Evolutionary conservation across 2,888 invertebrate species (phyloP).

Genomic region (Argyra leucocephala): DNA sequence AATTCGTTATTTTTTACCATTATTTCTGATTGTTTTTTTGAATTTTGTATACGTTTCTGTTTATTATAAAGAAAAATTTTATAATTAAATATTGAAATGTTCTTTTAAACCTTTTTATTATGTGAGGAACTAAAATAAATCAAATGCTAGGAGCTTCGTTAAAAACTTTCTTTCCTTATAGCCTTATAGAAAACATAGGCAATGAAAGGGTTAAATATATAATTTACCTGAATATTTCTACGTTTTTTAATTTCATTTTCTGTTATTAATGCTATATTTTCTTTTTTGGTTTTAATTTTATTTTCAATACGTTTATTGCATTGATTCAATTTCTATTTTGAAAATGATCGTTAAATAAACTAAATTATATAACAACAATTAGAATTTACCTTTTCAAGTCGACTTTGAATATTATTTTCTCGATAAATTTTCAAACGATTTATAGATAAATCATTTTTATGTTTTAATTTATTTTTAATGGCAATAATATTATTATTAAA

Average conservation of each 20-base stretch:
- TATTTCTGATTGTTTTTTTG: no score
- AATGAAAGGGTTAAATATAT: no score
- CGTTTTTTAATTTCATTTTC: conserved; percentile 12
- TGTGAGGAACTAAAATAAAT: no score
- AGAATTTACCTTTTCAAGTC: conserved; percentile 19
- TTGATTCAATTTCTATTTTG: conserved; percentile 10
- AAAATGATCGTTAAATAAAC: neutral
- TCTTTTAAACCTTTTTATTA: no score
- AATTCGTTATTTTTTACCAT: no score
- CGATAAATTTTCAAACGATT: conserved; percentile 27
- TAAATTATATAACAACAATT: conserved; percentile 28
- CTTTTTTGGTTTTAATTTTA: conserved; percentile 7
- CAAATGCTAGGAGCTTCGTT: no score
- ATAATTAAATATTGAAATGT: neutral
- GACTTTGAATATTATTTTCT: conserved; percentile 17
- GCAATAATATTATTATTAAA: conserved; percentile 35
- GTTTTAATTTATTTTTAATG: conserved; percentile 36
- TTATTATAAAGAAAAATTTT: neutral
- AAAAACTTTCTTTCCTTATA: no score
- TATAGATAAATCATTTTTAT: conserved; percentile 34
- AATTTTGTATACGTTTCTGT: conserved; percentile 14
- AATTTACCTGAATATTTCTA: conserved; percentile 14
- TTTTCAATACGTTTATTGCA: conserved; percentile 12
- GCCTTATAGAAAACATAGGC: no score
- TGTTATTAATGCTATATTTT: conserved; percentile 8